Conservation (phyloP, 1,140 invertebrate genomes). For the Platyscapa corneri region DNA sequence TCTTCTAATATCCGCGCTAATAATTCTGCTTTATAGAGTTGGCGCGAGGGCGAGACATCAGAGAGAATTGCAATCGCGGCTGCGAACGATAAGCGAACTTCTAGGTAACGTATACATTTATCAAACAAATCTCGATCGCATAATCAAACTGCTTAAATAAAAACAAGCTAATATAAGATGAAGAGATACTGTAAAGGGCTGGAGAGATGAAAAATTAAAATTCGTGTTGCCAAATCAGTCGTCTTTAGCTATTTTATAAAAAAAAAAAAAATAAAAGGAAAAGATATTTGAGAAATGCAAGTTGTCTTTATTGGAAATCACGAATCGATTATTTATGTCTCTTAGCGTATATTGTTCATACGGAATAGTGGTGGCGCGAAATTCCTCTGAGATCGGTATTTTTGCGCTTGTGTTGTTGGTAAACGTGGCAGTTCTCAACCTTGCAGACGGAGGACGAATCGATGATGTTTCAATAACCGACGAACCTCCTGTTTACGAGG, state of each 20-base stretch:
- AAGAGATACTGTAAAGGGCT: too few relatives aligned
- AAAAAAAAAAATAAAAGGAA: too few relatives aligned
- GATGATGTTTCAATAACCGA: slow-evolving; percentile 77
- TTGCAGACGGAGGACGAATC: slow-evolving; percentile 72
- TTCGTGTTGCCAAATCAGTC: too few relatives aligned
- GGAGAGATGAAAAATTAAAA: too few relatives aligned
- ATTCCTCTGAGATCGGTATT: slow-evolving; percentile 24
- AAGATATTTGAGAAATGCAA: too few relatives aligned
- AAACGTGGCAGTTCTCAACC: slow-evolving; percentile 66
- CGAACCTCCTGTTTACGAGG: slow-evolving; percentile 82
- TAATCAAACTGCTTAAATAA: too few relatives aligned
- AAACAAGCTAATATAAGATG: too few relatives aligned
- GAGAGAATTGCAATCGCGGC: slow-evolving; percentile 78
- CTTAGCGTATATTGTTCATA: background rate
- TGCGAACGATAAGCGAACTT: slow-evolving; percentile 81
- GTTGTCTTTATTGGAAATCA: too few relatives aligned
- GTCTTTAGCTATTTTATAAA: too few relatives aligned
- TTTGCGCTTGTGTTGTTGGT: slow-evolving; percentile 55
- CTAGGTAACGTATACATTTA: slow-evolving; percentile 72
- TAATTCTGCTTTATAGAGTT: slow-evolving; percentile 80
- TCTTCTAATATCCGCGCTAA: slow-evolving; percentile 78
- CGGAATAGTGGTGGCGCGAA: background rate
- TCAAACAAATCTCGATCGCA: background rate
- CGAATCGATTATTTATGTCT: too few relatives aligned
- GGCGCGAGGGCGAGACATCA: slow-evolving; percentile 78